A percentile compares a stretch with the other conserved stretches of the same genome.
These are phyloP conservation scores for Sinocyclocheilus anophthalmus DNA, from an alignment of 2,113 vertebrate genomes.

Conservation along the genomic window DNA sequence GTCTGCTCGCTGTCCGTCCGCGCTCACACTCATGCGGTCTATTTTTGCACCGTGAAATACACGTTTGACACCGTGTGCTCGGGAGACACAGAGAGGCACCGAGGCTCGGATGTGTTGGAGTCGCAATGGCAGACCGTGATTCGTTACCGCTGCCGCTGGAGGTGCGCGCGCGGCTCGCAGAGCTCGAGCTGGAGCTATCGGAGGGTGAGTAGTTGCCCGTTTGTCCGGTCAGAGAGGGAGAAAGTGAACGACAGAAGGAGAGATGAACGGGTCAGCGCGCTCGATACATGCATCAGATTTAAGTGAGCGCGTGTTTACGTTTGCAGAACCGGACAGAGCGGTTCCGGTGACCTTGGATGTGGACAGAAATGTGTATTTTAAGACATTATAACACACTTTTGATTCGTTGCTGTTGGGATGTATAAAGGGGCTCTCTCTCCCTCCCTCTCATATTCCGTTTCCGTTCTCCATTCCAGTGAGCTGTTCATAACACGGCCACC, in stretches of 20 bases:
- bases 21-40: constrained; percentile 36
- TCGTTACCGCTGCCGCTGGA: constrained; percentile 87
- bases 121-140: constrained; percentile 91
- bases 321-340: background rate
- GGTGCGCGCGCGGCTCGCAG: constrained; percentile 89
- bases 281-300: constrained; percentile 19
- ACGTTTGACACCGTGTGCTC: constrained; percentile 40
- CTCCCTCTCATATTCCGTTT: constrained; percentile 7
- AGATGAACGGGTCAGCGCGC: background rate
- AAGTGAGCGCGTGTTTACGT: constrained; percentile 7
- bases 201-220: constrained; percentile 83
- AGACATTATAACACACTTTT: background rate
- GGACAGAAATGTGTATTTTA: background rate
- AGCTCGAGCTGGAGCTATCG: constrained; percentile 94
- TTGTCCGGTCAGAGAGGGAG: background rate
- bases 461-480: constrained; percentile 11
- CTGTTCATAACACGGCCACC: constrained; percentile 34
- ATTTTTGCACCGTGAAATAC: constrained; percentile 30
- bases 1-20: constrained; percentile 1
- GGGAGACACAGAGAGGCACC: constrained; percentile 29
- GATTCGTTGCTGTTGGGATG: background rate
- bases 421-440: too few species aligned
- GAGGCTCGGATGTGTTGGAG: constrained; percentile 24
- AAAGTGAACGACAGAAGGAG: constrained; percentile 13
- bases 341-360: constrained; percentile 33